These are phyloP conservation scores for Tinea semifulvella DNA, from an alignment of 2,888 invertebrate species.

Conservation along the genomic window DNA sequence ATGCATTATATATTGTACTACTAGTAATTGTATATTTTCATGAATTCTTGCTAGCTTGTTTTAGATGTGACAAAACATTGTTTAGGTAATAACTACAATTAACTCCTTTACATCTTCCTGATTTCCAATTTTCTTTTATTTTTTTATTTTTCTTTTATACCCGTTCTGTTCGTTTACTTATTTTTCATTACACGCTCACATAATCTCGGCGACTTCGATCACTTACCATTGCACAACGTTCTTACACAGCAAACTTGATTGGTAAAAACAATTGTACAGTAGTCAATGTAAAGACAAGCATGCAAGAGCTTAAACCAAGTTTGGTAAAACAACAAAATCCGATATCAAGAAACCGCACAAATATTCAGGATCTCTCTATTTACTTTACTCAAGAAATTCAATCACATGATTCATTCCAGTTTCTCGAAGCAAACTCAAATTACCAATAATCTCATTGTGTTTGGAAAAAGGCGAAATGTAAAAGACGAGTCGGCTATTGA, in stretches of 20 bases:
- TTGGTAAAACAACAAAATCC: constrained; percentile 1
- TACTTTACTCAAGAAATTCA: constrained; percentile 25
- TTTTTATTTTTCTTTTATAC: constrained; percentile 27
- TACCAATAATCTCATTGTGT: constrained; percentile 54
- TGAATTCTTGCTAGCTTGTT: constrained; percentile 60
- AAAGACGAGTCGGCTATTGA: neutral
- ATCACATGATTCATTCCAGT: constrained; percentile 42
- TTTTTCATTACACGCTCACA: constrained; percentile 13
- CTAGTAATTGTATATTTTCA: constrained; percentile 53
- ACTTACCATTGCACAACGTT: constrained; percentile 6
- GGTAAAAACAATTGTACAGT: neutral
- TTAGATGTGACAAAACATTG: constrained; percentile 43
- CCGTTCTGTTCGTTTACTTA: constrained; percentile 1
- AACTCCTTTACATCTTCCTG: neutral
- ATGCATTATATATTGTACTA: constrained; percentile 55
- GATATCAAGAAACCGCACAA: constrained; percentile 6
- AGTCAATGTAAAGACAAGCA: constrained; percentile 5
- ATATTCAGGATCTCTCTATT: constrained; percentile 17
- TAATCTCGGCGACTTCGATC: constrained; percentile 9
- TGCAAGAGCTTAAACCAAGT: constrained; percentile 4
- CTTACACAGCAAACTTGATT: constrained; percentile 2
- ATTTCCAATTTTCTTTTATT: constrained; percentile 6
- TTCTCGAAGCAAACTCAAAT: constrained; percentile 58
- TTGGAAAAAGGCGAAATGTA: constrained; percentile 33
- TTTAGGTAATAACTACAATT: neutral